phyloP scores from a whole-genome alignment of 1,140 invertebrate species.

The Microplitis demolitor region DNA sequence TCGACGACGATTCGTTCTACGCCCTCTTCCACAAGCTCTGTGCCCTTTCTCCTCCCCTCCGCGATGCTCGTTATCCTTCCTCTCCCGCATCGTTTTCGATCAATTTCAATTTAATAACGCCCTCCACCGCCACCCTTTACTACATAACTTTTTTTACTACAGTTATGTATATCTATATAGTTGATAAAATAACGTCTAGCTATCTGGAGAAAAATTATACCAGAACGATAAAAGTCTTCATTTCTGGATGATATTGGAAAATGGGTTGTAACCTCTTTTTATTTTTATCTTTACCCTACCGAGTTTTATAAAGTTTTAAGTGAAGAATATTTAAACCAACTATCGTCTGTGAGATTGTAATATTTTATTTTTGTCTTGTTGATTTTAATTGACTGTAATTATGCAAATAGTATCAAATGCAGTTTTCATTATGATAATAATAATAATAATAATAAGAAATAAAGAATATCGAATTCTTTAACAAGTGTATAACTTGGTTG shows the following conservation, averaged over 20 bases:
- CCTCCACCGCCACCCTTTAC: neutral
- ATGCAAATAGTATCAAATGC: no score
- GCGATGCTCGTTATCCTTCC: conserved; percentile 18
- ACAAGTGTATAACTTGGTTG: no score
- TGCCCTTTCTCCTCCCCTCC: neutral
- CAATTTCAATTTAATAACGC: conserved; percentile 33
- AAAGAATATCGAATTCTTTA: no score
- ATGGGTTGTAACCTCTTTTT: neutral
- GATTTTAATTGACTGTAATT: no score
- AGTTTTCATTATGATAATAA: no score
- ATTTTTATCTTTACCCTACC: neutral
- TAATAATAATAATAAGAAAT: no score
- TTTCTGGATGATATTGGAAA: neutral
- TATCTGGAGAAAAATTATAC: conserved; percentile 7
- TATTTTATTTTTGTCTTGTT: neutral
- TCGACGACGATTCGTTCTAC: conserved; percentile 17
- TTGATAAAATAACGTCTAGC: neutral
- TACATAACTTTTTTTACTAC: neutral
- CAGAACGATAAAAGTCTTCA: neutral
- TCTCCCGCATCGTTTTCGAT: conserved; percentile 20
- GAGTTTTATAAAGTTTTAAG: no score
- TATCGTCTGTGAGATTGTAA: no score
- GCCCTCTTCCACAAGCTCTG: conserved; percentile 11
- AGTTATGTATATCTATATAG: neutral
- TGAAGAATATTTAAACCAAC: no score